Percentiles rank a stretch among this genome's conserved stretches.
Conservation (phyloP, 2,888 invertebrate species). For the Podotricha telesiphe region DNA sequence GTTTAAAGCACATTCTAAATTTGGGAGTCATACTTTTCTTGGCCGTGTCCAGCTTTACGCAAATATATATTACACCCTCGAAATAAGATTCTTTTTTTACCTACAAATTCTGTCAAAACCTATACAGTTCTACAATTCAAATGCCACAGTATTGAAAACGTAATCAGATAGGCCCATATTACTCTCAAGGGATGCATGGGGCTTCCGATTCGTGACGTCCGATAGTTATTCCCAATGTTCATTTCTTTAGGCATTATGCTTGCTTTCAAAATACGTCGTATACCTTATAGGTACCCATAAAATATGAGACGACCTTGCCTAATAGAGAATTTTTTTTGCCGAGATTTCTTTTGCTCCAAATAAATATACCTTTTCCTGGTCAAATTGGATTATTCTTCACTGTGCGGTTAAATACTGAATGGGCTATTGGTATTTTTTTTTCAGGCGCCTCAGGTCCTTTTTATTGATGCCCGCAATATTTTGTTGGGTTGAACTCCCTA, state of each 20-base stretch:
- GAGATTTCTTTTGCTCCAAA: slow-evolving; percentile 44
- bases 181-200: slow-evolving; percentile 40
- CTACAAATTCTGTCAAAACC: background rate
- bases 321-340: slow-evolving; percentile 42
- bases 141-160: slow-evolving; percentile 29
- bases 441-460: slow-evolving; percentile 39
- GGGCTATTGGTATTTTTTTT: slow-evolving; percentile 43
- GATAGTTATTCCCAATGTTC: slow-evolving; percentile 44
- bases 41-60: too few species aligned
- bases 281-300: slow-evolving; percentile 45
- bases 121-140: background rate
- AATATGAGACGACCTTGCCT: slow-evolving; percentile 46
- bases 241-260: slow-evolving; percentile 43
- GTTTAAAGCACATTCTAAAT: too few species aligned
- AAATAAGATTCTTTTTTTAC: too few species aligned
- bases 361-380: slow-evolving; percentile 46
- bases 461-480: slow-evolving; percentile 46
- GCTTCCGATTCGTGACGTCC: slow-evolving; percentile 44
- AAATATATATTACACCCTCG: too few species aligned
- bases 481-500: slow-evolving; percentile 40
- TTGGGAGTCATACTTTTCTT: too few species aligned
- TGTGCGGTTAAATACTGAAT: slow-evolving; percentile 47
- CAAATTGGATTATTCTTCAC: slow-evolving; percentile 47
- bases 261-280: slow-evolving; percentile 46
- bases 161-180: slow-evolving; percentile 40